Conservation (phyloP, 35 echinoderm and acorn worm species). For the Heliocidaris erythrogramma region DNA sequence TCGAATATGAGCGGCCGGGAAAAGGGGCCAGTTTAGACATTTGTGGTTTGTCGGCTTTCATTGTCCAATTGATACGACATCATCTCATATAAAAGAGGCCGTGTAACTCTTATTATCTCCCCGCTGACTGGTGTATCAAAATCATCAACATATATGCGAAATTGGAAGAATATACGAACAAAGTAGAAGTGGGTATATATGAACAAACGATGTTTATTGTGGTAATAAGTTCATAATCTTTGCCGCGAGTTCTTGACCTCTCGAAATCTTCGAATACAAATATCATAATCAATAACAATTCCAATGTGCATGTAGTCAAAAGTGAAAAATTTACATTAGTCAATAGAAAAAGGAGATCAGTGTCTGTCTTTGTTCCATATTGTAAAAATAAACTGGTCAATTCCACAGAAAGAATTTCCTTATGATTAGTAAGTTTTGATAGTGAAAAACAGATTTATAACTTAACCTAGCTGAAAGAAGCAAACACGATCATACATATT, state of each 20-base stretch:
- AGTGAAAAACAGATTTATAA: no score
- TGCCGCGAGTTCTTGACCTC: neutral
- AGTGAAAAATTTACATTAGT: no score
- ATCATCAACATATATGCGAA: neutral
- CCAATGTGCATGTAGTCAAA: no score
- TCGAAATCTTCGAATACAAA: no score
- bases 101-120: neutral
- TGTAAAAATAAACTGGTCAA: no score
- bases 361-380: no score
- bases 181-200: neutral
- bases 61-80: neutral
- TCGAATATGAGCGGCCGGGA: neutral
- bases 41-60: neutral
- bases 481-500: no score
- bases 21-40: neutral
- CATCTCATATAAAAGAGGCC: neutral
- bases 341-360: no score
- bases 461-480: no score
- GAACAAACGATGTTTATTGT: neutral
- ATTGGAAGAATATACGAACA: neutral
- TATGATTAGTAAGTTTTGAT: no score
- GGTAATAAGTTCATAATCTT: slow-evolving; percentile 4
- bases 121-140: neutral
- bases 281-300: no score
- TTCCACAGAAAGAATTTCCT: no score